Evolutionary conservation across 2,888 invertebrate genomes (phyloP), one percentile per base, ranked within the genome.

Genomic region (Epiblema foenella): DNA sequence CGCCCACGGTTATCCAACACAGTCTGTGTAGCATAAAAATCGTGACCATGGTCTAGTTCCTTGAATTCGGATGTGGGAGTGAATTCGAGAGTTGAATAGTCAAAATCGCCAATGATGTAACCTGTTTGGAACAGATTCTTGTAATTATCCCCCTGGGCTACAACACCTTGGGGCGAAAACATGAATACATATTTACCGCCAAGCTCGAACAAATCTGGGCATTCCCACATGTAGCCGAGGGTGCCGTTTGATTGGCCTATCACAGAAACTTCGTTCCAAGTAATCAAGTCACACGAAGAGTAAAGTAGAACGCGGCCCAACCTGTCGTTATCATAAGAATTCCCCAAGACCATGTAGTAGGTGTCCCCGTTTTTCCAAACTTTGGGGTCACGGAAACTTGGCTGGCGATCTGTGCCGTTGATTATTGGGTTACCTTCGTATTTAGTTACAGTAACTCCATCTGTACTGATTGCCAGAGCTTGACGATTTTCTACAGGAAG

Each of bases 201-300:
- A 0, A 94, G 71, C 74, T 89, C 85, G 49, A 94, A 93, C 60
- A 94, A 89, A 74, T 94, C 93, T 0, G 94, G 94, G 80, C 94
- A 94, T 77, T 94, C 94, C 89, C 89, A 94, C 91, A 93, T 91
- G 57, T 79, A 90, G 0, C 91, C 91, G 0, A 90, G 81, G 18
- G 74, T 77, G 7, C 89, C 90, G 62, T 89, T 80, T 0, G 92
- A 90, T 75, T 85, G 75, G 54, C 71, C 84, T n/a, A 93, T 75
- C 57, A 85, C 74, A 2, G 89, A 80, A 0, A 76, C 79, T 76
- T 87, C 76, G 8, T 80, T 46, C 93, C 93, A 93, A 20, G 79
- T 75, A 9, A 80, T 74, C 75, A 82, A 82, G 76, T 94, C 87
- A 11, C 79, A 46, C 0, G 94, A 94, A 24, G 78, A 64, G 74